Base-by-base conservation (phyloP, 2,113 vertebrate species). In the Neolamprologus variostigma region DNA sequence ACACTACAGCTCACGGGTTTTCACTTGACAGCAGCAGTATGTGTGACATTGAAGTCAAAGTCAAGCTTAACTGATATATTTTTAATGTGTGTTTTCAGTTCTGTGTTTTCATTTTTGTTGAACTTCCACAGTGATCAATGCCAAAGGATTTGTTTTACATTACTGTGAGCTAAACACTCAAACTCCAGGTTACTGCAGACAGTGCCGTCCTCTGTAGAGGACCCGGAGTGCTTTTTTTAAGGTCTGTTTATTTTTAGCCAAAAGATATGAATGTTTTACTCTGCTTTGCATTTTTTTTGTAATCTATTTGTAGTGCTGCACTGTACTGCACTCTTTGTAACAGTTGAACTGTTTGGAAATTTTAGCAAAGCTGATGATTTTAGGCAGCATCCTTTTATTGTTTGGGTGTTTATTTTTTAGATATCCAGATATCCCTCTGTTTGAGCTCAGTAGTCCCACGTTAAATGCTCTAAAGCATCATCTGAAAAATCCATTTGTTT, bases 81-180 rank as follows among this genome's bases (percentile, higher is more conserved):
- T 89, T 85, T 83, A 78, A 86, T 61, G 57, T 51, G 16, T 79
- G 80, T 89, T 78, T 83, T 86, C 31, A 85, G n/a, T 82, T 87
- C 13, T 86, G 89, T 86, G 26, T 88, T 91, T 87, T 28, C 33
- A 71, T 89, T 86, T 68, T 83, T 84, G 42, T 90, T 90, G 76
- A 88, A 81, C 66, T 89, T 81, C 80, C 66, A 87, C 79, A 89
- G 81, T 88, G 84, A 92, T 82, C 55, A 88, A 95, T 91, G 91
- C 96, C 96, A 96, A 96, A 96, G 94, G 94, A 89, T 94, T 94
- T 89, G 31, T 94, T 92, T 93, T 86, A 85, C 26, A 68, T 86
- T 71, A 87, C 45, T 85, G 85, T 89, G 88, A 83, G 3, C 54
- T 80, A 28, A 61, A 86, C 17, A 83, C 61, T 90, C 23, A 61